Base-by-base conservation (phyloP, 2,888 invertebrate species). In the Xestia ashworthii region DNA sequence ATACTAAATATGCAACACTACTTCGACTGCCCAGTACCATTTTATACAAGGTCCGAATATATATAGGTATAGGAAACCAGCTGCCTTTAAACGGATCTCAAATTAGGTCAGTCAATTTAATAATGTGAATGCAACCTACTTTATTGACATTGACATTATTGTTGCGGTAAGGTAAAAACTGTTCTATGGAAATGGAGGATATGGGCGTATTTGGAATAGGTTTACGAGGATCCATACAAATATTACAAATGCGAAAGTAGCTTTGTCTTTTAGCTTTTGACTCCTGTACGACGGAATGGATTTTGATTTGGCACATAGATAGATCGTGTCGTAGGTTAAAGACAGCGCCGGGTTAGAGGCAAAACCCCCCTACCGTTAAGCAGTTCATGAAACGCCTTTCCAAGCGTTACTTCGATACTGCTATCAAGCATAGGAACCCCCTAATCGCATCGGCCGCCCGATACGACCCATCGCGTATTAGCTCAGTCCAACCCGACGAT, bases 1-100 rank as follows among this genome's bases (percentile, higher is more conserved):
- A 44, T 64, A 5, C 68, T 76, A 82, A 80, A 69, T 82, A 76
- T 82, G 64, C 68, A 80, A 82, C 68, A 50, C 68, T 64, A 12
- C 25, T 9, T 74, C 38, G 25, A 38, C 74, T 66, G 32, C 48
- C 67, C 41, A 41, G 32, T 50, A 66, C 44, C 6, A 46, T 66
- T 71, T 65, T 19, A 81, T 66, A 25, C 44, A 38, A 53, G 25
- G 41, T 14, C 2, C 12, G 14, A 60, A 74, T 66, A 58, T 66
- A 58, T n/a, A 41, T 58, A 46, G 6, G 8, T 38, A 25, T 41
- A n/a, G 64, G 14, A 46, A 50, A 53, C 44, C n/a, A 38, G 25
- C 44, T 67, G 38, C 8, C 44, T 68, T 32, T 32, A 60, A 67
- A 12, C 11, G n/a, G n/a, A 58, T 19, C 5, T 44, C 12, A 64